Evolutionary conservation across 2,888 invertebrate genomes (phyloP), one percentile per base, ranked within the genome.

Genomic region (Hyles lineata): DNA sequence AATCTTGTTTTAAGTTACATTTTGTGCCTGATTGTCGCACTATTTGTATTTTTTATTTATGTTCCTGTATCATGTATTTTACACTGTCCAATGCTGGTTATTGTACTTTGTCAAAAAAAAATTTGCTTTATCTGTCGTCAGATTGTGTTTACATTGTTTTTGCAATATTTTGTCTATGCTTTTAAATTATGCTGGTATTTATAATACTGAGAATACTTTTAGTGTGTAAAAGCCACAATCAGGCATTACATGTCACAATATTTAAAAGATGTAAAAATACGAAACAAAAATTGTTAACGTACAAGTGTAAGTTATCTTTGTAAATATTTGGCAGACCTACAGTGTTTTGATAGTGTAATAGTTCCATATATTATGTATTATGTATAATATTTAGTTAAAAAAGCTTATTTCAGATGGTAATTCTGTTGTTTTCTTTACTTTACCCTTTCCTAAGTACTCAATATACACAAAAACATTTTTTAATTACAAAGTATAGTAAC

Each of bases 371-470:
- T 87, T 89, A 87, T 91, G 81, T 90, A 86, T 87, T 90, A 89
- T 90, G 87, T 90, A 90, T 88, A 88, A 89, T 89, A 89, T 88
- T 90, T 91, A 92, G 92, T 89, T 91, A 89, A 91, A 92, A 92
- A 94, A 91, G 92, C 93, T 93, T 93, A 90, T 87, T 92, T 89
- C 88, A 88, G 90, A 89, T 88, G 84, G 87, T 84, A 84, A 76
- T 75, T 84, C 80, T 83, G 85, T 90, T 89, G 87, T 90, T 90
- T 86, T 86, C 85, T 89, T 85, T 82, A 70, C 55, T 32, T 43
- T 1, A 55, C 72, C 25, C 43, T 58, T 60, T 7, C 43, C 17
- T 21, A 4, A 63, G 11, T 2, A 1, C 1, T n/a, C 11, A 32
- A 23, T 58, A 9, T 21, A 59, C 9, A 59, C n/a, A 58, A 8